Base-by-base conservation (phyloP, 2,113 vertebrate genomes). In the Salvelinus alpinus region DNA sequence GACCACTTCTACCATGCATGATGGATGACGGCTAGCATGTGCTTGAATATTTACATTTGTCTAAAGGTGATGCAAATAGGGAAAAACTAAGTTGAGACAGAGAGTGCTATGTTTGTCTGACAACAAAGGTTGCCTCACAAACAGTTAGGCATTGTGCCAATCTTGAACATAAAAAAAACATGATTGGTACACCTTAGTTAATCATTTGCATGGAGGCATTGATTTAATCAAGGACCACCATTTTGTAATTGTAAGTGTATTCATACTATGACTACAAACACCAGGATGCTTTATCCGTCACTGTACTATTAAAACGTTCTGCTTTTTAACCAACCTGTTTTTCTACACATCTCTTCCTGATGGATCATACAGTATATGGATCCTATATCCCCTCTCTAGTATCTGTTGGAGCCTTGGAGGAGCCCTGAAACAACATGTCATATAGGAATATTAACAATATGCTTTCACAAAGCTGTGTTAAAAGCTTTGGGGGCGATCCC, bases 1-100 rank as follows among this genome's bases (percentile, higher is more conserved):
- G 87, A 88, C 90, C 84, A 88, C 84, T 90, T 87, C 82, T 85
- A 89, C 85, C 89, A 92, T 92, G 91, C 90, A 88, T 92, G 91
- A 92, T 92, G 89, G 81, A 91, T 92, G 90, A 89, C 79, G 80
- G 75, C 86, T 88, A 86, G 86, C 85, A 82, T 86, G 88, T 80
- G 86, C 84, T 88, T 88, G 88, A 88, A 91, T 88, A 90, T 88
- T 90, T 90, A 90, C 90, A 90, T 88, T 86, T 88, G 87, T 91
- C 87, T 91, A 78, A 86, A 86, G 89, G 86, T 88, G 86, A 90
- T 86, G 88, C 89, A 88, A 91, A 90, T 89, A 79, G 70, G 34
- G n/a, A 44, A 62, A 22, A 27, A 48, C 8, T 48, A 22, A 22
- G 18, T 7, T 8, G 0, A 20, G 44, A 27, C 9, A 38, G 60